These are phyloP conservation scores for Papilio xuthus DNA, from an alignment of 1,140 invertebrate genomes.

Conservation along the genomic window DNA sequence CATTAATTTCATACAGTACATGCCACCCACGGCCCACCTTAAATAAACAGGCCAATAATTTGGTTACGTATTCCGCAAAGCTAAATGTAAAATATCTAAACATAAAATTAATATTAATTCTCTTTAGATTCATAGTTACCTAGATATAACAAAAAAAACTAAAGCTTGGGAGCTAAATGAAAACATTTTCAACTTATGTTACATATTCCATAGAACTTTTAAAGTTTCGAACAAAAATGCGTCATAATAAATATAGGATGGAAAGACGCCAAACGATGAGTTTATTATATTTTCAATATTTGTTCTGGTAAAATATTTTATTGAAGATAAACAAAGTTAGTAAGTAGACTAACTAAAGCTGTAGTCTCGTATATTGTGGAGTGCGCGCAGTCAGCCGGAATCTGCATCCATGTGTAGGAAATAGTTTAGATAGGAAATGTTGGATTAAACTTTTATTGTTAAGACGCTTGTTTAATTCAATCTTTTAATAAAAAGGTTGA, in stretches of 20 bases:
- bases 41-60: background rate
- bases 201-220: background rate
- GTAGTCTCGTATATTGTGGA: background rate
- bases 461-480: too few species aligned
- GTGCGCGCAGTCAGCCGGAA: constrained; percentile 1
- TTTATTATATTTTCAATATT: background rate
- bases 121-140: background rate
- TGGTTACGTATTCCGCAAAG: too few species aligned
- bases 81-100: too few species aligned
- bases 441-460: background rate
- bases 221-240: constrained; percentile 10
- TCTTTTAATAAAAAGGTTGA: too few species aligned
- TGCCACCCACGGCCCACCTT: background rate
- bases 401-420: constrained; percentile 3
- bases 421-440: constrained; percentile 8
- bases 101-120: too few species aligned
- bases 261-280: background rate
- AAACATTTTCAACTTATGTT: constrained; percentile 1
- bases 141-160: background rate
- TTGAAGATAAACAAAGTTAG: background rate
- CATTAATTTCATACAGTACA: too few species aligned
- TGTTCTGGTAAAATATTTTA: background rate
- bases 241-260: background rate
- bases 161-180: background rate
- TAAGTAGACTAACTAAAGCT: background rate